A percentile compares a stretch with the other conserved stretches of the same genome.
These are phyloP conservation scores for Hippolais icterina DNA, from an alignment of 2,113 vertebrate species.

Conservation along the genomic window DNA sequence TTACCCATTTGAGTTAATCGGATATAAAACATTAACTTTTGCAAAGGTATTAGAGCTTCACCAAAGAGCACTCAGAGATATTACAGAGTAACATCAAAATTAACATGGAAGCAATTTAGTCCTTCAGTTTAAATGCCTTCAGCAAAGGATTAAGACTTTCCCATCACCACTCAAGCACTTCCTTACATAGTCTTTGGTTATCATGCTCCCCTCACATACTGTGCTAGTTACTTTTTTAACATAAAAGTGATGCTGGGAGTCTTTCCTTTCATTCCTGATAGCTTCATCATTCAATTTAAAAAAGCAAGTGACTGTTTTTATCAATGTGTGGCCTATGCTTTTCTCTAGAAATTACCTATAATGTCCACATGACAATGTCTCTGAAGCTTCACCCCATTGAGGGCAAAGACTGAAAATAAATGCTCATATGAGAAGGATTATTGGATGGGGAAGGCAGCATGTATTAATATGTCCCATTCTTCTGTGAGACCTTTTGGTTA, in stretches of 20 bases:
- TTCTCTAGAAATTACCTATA: background rate
- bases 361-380: background rate
- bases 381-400: background rate
- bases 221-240: slow-evolving; percentile 3
- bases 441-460: background rate
- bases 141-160: slow-evolving; percentile 24
- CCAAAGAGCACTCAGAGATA: slow-evolving; percentile 1
- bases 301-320: background rate
- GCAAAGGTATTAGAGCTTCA: slow-evolving; percentile 29
- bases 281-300: background rate
- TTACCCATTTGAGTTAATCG: slow-evolving; percentile 41
- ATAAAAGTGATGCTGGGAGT: background rate
- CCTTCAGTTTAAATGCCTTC: slow-evolving; percentile 5
- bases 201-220: background rate
- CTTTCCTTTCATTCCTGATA: background rate
- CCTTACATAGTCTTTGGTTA: background rate
- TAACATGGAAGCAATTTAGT: slow-evolving; percentile 23
- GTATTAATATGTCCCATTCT: background rate
- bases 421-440: background rate
- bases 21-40: slow-evolving; percentile 51
- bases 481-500: background rate
- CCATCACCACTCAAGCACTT: background rate
- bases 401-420: slow-evolving; percentile 23
- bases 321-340: background rate
- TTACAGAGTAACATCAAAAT: slow-evolving; percentile 48